These are phyloP conservation scores for Pseudococcus viburni DNA, from an alignment of 2,888 invertebrate species.

Conservation along the genomic window DNA sequence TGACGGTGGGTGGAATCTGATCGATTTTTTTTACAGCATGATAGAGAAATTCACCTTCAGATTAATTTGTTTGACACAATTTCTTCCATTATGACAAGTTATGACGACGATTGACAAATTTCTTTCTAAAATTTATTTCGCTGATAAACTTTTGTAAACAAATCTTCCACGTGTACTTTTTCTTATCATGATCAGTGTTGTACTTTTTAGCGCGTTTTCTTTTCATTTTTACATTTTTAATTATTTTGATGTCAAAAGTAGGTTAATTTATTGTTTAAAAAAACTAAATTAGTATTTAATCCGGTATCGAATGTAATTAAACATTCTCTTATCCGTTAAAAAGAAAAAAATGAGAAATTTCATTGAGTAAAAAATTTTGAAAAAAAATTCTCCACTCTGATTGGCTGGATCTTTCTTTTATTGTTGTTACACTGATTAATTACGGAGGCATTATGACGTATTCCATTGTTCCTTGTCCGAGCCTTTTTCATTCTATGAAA, in stretches of 20 bases:
- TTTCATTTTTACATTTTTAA: background rate
- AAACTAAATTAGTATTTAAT: background rate
- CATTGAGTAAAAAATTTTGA: background rate
- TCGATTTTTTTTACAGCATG: background rate
- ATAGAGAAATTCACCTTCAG: background rate
- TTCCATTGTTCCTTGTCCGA: slow-evolving; percentile 51
- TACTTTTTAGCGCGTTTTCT: background rate
- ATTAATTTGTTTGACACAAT: background rate
- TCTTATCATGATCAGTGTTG: slow-evolving; percentile 21
- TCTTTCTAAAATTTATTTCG: background rate
- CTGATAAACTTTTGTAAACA: slow-evolving; percentile 45
- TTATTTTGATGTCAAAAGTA: no score
- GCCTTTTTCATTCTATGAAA: slow-evolving; percentile 48
- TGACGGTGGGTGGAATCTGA: background rate
- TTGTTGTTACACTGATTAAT: background rate
- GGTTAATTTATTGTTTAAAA: no score
- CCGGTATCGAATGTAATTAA: no score
- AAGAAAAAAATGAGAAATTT: no score
- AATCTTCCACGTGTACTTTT: slow-evolving; percentile 48
- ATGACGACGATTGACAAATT: background rate
- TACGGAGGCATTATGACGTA: slow-evolving; percentile 15
- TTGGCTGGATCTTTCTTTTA: no score
- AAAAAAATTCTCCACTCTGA: background rate
- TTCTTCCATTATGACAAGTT: background rate
- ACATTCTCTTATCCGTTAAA: no score